Evolutionary conservation across 2,797 vertebrate genomes (phyloP).

Genomic region (Staurois parvus): DNA sequence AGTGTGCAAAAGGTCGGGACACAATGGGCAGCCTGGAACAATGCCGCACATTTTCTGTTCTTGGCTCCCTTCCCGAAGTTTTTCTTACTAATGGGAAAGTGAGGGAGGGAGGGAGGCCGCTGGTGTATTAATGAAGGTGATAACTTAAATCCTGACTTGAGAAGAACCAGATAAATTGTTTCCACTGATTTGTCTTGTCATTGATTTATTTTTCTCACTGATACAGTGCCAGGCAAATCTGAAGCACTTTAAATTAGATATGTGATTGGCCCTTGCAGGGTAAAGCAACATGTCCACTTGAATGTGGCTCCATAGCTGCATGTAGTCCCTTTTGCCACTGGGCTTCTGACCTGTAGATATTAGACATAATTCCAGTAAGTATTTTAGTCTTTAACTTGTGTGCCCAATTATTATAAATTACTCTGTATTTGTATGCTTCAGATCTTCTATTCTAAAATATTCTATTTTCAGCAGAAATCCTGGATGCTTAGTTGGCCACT

Average conservation of each 20-base stretch:
- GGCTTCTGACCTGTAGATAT: too few species aligned
- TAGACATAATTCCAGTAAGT: too few species aligned
- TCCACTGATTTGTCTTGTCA: constrained; percentile 11
- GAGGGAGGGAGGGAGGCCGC: constrained; percentile 11
- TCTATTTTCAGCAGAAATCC: too few species aligned
- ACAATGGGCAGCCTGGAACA: constrained; percentile 50
- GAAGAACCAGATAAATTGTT: constrained; percentile 2
- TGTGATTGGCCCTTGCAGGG: too few species aligned
- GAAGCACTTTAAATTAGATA: background rate
- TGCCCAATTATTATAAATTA: too few species aligned
- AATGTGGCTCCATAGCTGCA: background rate
- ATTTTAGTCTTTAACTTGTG: too few species aligned
- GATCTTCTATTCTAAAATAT: too few species aligned
- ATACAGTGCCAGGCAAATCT: background rate
- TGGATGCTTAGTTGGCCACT: too few species aligned
- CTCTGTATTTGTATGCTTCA: too few species aligned
- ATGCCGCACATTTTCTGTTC: constrained; percentile 39
- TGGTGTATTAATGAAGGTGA: constrained; percentile 3
- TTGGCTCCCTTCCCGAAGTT: constrained; percentile 40
- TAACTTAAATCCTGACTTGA: constrained; percentile 2
- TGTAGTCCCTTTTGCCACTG: too few species aligned
- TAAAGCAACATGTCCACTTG: background rate
- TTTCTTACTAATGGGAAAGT: constrained; percentile 37
- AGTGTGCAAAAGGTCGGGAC: constrained; percentile 18
- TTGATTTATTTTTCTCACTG: background rate